phyloP scores from a whole-genome alignment of 92 coral and sea anemone species.

The Zoanthus sociatus region DNA sequence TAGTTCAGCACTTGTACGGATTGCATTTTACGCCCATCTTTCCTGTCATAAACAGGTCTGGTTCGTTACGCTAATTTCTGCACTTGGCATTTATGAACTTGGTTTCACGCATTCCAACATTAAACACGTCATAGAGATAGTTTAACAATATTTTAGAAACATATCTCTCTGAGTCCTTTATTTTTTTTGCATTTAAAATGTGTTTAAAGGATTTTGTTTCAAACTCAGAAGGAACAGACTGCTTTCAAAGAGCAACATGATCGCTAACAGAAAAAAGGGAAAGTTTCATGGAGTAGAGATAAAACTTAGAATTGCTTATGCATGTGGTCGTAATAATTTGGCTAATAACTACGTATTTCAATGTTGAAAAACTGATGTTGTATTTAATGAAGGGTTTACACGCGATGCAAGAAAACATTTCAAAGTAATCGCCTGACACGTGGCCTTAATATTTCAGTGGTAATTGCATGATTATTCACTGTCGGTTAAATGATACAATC shows the following conservation, averaged over 20 bases:
- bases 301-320: not conserved
- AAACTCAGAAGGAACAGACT: not conserved
- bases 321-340: not conserved
- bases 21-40: conserved; percentile 14
- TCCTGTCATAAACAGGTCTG: conserved; percentile 10
- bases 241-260: not conserved
- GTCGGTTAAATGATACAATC: not conserved
- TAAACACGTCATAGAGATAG: not conserved
- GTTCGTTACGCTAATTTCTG: not conserved
- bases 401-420: not conserved
- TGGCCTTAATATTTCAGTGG: not conserved
- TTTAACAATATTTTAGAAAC: not conserved
- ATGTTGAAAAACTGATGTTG: not conserved
- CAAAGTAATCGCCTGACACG: conserved; percentile 29
- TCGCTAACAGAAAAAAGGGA: not conserved
- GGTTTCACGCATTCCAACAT: not conserved
- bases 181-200: not conserved
- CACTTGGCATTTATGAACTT: not conserved
- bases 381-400: not conserved
- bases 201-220: not conserved
- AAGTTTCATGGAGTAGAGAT: not conserved
- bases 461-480: not conserved
- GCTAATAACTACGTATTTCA: not conserved
- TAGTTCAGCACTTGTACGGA: conserved; percentile 35
- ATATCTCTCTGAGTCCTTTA: not conserved